phyloP scores from a whole-genome alignment of 2,113 vertebrate genomes.

The Chrysochloris asiatica region DNA sequence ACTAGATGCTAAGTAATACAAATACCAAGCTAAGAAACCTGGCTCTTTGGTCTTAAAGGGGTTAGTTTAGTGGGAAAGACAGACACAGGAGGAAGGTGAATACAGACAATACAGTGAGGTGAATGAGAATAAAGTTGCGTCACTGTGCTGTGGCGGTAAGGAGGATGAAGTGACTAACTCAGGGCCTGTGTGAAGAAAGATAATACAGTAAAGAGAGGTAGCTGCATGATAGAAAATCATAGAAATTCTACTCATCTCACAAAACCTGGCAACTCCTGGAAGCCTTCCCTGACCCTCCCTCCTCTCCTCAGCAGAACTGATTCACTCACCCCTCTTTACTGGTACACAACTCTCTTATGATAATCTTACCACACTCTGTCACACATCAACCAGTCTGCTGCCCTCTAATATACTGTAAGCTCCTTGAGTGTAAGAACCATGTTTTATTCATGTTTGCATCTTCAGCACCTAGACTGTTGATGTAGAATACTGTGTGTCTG shows the following conservation, averaged over 20 bases:
- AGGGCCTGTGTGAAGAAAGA: not conserved
- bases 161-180: not conserved
- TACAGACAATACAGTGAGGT: not conserved
- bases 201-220: not conserved
- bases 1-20: not conserved
- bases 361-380: not conserved
- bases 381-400: constrained; percentile 1
- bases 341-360: not conserved
- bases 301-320: not conserved
- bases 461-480: constrained; percentile 31
- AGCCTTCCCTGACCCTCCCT: not conserved
- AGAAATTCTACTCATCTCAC: not conserved
- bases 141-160: not conserved
- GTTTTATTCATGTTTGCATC: constrained; percentile 40
- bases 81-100: not conserved
- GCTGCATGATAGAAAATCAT: not conserved
- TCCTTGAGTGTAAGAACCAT: not conserved
- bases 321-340: not conserved
- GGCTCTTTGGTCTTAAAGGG: not conserved
- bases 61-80: not conserved
- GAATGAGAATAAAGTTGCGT: not conserved
- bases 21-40: not conserved
- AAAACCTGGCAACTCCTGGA: not conserved
- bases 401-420: not conserved
- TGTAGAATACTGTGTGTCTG: not conserved